Conservation (phyloP, 2,113 vertebrate genomes). For the Rousettus leschenaultii region DNA sequence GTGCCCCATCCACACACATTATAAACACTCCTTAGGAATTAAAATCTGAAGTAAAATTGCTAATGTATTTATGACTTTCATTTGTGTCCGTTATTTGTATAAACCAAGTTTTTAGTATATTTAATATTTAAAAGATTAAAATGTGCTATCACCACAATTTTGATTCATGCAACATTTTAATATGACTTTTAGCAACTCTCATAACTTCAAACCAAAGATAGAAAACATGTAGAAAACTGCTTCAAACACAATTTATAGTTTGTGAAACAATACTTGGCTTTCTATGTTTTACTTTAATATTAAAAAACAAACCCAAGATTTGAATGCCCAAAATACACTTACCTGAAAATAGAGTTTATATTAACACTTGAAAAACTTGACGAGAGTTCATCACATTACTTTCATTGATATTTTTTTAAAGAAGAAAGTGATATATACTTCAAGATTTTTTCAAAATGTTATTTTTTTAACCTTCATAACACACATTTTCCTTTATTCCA, state of each 20-base stretch:
- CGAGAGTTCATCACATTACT: not conserved
- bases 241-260: not conserved
- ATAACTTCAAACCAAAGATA: not conserved
- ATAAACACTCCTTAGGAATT: not conserved
- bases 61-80: not conserved
- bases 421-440: not conserved
- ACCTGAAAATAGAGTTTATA: not conserved
- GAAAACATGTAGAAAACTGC: not conserved
- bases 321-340: not conserved
- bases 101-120: not conserved
- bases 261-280: not conserved
- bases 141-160: not conserved
- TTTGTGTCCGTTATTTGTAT: not conserved
- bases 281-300: not conserved
- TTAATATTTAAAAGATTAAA: not conserved
- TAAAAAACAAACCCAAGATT: not conserved
- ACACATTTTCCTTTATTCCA: not conserved
- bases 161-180: not conserved
- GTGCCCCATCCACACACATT: not conserved
- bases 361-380: not conserved
- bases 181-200: not conserved
- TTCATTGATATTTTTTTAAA: conserved; percentile 27
- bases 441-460: not conserved
- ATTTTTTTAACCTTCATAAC: not conserved
- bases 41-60: not conserved